Conservation (phyloP, 2,888 invertebrate species). For the Protophormia terraenovae region DNA sequence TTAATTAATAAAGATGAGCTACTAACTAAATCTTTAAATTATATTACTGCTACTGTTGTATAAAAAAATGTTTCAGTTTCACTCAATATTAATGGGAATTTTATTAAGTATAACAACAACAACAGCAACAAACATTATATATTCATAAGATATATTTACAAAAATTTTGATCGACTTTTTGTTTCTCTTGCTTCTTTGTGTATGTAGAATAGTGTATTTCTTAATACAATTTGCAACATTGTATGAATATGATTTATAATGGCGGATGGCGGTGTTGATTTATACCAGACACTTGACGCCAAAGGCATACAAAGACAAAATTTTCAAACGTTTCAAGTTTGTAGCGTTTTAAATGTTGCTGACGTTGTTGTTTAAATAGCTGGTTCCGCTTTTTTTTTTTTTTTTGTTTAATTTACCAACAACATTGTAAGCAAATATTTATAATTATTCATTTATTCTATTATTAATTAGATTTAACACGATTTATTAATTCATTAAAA, state of each 20-base stretch:
- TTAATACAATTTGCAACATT: constrained; percentile 73
- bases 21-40: constrained; percentile 8
- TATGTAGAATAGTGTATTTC: background rate
- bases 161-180: no score
- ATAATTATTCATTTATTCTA: background rate
- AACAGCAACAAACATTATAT: background rate
- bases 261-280: constrained; percentile 72
- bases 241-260: constrained; percentile 76
- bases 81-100: constrained; percentile 28
- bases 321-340: background rate
- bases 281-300: constrained; percentile 74
- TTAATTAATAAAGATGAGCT: constrained; percentile 44
- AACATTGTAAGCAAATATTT: constrained; percentile 37
- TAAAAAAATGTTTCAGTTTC: background rate
- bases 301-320: constrained; percentile 48
- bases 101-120: background rate
- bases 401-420: constrained; percentile 21
- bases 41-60: background rate
- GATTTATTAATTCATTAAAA: constrained; percentile 29
- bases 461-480: constrained; percentile 32
- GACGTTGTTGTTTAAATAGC: background rate
- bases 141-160: background rate
- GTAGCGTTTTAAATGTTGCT: background rate
- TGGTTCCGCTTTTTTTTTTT: background rate
- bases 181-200: no score